These are phyloP conservation scores for Caenorhabditis virilis DNA, from an alignment of 2,888 invertebrate species.

Conservation along the genomic window DNA sequence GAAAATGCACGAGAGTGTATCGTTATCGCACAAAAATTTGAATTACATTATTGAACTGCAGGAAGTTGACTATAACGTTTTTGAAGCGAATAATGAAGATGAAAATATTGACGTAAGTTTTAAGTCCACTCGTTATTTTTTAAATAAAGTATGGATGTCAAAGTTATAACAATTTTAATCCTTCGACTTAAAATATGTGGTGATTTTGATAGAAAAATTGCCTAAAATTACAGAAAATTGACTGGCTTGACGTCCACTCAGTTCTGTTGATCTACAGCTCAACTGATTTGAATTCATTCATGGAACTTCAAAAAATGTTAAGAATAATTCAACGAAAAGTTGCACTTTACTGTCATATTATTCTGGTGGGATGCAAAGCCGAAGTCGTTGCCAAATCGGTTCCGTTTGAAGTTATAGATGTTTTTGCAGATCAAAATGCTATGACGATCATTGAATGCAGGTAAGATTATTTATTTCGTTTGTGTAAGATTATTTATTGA, in stretches of 20 bases:
- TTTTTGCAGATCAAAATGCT: background rate
- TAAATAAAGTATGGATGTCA: no score
- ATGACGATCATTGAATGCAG: constrained; percentile 7
- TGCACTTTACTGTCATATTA: constrained; percentile 1
- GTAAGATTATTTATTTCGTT: background rate
- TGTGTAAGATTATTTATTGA: no score
- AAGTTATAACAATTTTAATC: no score
- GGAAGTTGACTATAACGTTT: no score
- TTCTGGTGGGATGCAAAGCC: constrained; percentile 4
- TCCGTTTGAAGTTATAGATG: background rate
- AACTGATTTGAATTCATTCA: background rate
- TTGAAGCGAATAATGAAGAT: no score
- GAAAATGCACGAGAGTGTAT: no score
- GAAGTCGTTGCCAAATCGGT: background rate
- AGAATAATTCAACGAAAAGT: constrained; percentile 1
- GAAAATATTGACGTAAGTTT: no score
- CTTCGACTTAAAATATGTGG: no score
- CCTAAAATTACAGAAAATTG: background rate
- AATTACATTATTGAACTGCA: no score
- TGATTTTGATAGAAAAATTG: background rate
- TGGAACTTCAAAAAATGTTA: background rate
- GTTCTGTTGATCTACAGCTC: background rate
- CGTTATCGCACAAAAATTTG: no score
- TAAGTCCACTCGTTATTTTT: no score
- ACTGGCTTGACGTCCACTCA: constrained; percentile 3